Conservation (phyloP, 2,113 vertebrate genomes). For the Ophthalmolycus amberensis region DNA sequence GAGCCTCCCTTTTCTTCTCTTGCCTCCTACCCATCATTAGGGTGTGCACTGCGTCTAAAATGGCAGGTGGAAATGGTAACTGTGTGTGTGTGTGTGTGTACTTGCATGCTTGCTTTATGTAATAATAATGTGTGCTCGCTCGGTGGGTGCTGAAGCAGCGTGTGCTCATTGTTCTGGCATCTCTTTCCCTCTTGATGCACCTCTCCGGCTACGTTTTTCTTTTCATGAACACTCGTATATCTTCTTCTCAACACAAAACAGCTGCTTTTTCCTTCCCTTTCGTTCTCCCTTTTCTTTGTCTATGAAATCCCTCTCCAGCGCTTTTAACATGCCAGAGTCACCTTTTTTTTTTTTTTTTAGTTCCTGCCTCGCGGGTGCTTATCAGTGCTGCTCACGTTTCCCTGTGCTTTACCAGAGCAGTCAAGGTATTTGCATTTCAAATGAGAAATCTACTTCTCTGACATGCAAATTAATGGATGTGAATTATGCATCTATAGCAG, state of each 20-base stretch:
- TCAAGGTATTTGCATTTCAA: conserved; percentile 83
- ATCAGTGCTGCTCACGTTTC: conserved; percentile 71
- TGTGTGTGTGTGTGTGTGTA: conserved; percentile 17
- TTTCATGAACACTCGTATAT: conserved; percentile 16
- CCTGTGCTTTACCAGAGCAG: conserved; percentile 65
- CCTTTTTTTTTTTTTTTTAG: conserved; percentile 22
- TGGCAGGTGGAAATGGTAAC: conserved; percentile 64
- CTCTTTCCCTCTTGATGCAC: conserved; percentile 34
- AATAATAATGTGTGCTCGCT: conserved; percentile 53
- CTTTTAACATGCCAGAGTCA: conserved; percentile 42
- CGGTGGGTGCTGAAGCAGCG: conserved; percentile 47
- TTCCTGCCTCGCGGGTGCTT: conserved; percentile 59
- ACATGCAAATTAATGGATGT: conserved; percentile 82
- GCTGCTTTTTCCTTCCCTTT: conserved; percentile 19
- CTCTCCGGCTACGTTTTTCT: conserved; percentile 28
- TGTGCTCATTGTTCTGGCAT: conserved; percentile 63
- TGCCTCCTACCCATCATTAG: conserved; percentile 69
- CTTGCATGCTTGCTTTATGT: conserved; percentile 47
- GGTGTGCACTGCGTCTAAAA: conserved; percentile 69
- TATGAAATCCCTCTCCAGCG: conserved; percentile 39
- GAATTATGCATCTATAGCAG: conserved; percentile 79
- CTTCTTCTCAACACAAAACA: conserved; percentile 32
- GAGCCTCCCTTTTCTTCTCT: conserved; percentile 68
- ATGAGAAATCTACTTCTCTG: conserved; percentile 78
- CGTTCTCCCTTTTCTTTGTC: conserved; percentile 29